Percentiles rank a stretch among this genome's conserved stretches.
phyloP scores from a whole-genome alignment of 2,113 vertebrate genomes.

The Amphilophus citrinellus region DNA sequence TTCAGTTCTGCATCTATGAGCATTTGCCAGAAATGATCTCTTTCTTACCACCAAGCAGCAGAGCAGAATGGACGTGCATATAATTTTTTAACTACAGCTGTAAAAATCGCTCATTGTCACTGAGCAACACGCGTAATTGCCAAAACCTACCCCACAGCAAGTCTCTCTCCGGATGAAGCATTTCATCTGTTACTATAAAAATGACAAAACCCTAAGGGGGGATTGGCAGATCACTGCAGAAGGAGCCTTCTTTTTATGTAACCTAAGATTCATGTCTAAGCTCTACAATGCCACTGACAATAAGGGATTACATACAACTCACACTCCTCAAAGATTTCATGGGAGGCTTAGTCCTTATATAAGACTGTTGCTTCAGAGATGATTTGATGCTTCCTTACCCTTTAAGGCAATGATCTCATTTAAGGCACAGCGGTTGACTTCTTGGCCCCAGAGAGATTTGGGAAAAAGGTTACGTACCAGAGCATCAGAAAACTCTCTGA shows the following conservation, averaged over 20 bases:
- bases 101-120: constrained; percentile 11
- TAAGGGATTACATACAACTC: constrained; percentile 50
- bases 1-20: not conserved
- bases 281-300: constrained; percentile 46
- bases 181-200: constrained; percentile 31
- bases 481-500: constrained; percentile 75
- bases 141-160: constrained; percentile 24
- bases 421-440: constrained; percentile 77
- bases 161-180: constrained; percentile 14
- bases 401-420: constrained; percentile 82
- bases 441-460: constrained; percentile 66
- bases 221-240: constrained; percentile 35
- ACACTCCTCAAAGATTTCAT: constrained; percentile 30
- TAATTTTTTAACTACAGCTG: constrained; percentile 17
- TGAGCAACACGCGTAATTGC: constrained; percentile 1
- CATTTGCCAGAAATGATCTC: not conserved
- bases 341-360: constrained; percentile 36
- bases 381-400: constrained; percentile 72
- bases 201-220: constrained; percentile 24
- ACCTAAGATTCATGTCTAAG: constrained; percentile 41
- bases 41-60: constrained; percentile 23
- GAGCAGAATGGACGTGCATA: constrained; percentile 8
- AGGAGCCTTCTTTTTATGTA: constrained; percentile 14
- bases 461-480: constrained; percentile 80
- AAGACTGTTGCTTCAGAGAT: constrained; percentile 37